Conservation (phyloP, 2,113 vertebrate species). For the Corynorhinus townsendii region DNA sequence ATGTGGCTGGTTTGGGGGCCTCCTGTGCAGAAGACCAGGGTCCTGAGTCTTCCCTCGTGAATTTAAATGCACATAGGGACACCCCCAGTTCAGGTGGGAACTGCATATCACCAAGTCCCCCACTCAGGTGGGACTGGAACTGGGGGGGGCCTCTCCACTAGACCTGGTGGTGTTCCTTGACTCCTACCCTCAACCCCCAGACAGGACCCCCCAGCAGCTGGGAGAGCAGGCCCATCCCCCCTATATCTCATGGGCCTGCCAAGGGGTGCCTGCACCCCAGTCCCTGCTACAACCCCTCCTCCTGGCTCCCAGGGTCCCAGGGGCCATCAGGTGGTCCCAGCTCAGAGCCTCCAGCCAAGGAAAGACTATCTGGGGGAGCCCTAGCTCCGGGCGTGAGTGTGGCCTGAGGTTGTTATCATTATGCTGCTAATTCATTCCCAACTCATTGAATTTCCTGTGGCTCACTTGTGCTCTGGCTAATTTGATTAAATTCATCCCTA, state of each 20-base stretch:
- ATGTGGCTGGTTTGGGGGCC: neutral
- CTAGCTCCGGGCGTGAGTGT: constrained; percentile 63
- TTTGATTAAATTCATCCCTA: constrained; percentile 92
- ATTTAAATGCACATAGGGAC: rapidly evolving
- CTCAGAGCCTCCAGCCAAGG: constrained; percentile 67
- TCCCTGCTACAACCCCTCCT: neutral
- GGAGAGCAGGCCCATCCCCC: rapidly evolving
- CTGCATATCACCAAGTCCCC: neutral
- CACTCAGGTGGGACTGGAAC: neutral
- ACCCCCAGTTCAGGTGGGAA: neutral
- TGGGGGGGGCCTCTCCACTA: neutral
- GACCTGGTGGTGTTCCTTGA: too few relatives aligned
- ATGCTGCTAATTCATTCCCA: constrained; percentile 91
- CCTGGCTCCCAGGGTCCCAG: neutral
- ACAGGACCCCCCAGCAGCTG: neutral
- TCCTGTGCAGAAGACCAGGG: neutral
- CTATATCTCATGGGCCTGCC: neutral
- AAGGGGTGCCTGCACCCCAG: rapidly evolving
- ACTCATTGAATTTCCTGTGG: constrained; percentile 89
- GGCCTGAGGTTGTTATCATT: constrained; percentile 87
- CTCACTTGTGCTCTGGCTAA: constrained; percentile 88
- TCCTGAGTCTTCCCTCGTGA: too few relatives aligned
- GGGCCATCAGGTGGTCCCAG: constrained; percentile 55
- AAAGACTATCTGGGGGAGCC: constrained; percentile 74
- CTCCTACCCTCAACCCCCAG: neutral